These are phyloP conservation scores for Ridgeia piscesae DNA, from an alignment of 1,140 invertebrate genomes.

Conservation along the genomic window DNA sequence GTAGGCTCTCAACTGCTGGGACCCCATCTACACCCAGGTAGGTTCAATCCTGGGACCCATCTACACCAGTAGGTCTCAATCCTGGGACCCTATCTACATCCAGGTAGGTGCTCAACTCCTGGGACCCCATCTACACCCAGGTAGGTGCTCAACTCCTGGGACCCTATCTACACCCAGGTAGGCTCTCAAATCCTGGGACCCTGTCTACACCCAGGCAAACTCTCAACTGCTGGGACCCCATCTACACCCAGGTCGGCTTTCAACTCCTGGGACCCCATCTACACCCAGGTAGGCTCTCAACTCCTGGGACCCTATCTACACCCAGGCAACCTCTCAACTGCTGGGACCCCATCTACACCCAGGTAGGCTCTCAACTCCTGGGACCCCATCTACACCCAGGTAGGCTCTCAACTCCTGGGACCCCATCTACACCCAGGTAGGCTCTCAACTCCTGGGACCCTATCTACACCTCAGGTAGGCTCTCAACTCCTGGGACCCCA, in stretches of 20 bases:
- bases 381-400: constrained; percentile 78
- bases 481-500: constrained; percentile 75
- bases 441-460: constrained; percentile 79
- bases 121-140: constrained; percentile 78
- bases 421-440: too few relatives aligned
- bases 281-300: constrained; percentile 68
- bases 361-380: constrained; percentile 77
- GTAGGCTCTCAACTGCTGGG: constrained; percentile 77
- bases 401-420: constrained; percentile 56
- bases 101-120: constrained; percentile 75
- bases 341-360: constrained; percentile 78
- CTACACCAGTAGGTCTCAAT: constrained; percentile 65
- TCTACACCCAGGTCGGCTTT: constrained; percentile 77
- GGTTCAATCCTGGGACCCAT: too few relatives aligned
- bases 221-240: constrained; percentile 75
- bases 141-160: constrained; percentile 74
- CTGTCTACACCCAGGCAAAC: too few relatives aligned
- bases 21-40: constrained; percentile 79
- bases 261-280: constrained; percentile 76
- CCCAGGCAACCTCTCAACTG: constrained; percentile 75
- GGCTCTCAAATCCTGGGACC: too few relatives aligned
- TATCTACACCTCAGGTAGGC: constrained; percentile 75
- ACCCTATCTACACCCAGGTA: constrained; percentile 79
- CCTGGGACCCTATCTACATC: constrained; percentile 77
- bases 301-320: too few relatives aligned